These are phyloP conservation scores for Sander lucioperca DNA, from an alignment of 2,113 vertebrate genomes.

Conservation along the genomic window DNA sequence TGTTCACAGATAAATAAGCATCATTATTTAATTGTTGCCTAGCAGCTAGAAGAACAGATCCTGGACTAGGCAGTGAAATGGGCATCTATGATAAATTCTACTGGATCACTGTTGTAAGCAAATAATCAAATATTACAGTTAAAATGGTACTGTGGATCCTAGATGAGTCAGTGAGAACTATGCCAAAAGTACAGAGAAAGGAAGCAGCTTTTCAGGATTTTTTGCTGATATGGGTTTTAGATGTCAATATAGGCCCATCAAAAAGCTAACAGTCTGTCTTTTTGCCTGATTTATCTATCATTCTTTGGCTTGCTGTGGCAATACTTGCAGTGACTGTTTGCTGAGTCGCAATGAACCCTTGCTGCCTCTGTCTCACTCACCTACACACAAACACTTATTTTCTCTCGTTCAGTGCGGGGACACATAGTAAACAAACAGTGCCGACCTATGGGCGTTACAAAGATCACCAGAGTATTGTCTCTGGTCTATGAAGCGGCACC, in stretches of 20 bases:
- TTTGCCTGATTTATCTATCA: slow-evolving; percentile 15
- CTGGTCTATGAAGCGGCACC: slow-evolving; percentile 20
- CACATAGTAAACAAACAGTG: slow-evolving; percentile 61
- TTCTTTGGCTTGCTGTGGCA: slow-evolving; percentile 16
- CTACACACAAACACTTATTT: slow-evolving; percentile 7
- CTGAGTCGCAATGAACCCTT: background rate
- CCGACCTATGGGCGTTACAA: slow-evolving; percentile 57
- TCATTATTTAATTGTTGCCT: background rate
- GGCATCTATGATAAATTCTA: background rate
- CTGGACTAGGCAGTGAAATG: background rate
- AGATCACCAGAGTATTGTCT: slow-evolving; percentile 42
- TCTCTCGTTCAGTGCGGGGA: slow-evolving; percentile 6
- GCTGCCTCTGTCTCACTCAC: background rate
- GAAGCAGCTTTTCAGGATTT: background rate
- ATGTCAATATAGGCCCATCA: slow-evolving; percentile 17
- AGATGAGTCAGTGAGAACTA: background rate
- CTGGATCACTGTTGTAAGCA: background rate
- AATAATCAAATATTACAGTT: background rate
- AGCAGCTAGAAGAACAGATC: background rate
- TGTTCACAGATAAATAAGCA: background rate
- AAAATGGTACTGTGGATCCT: background rate
- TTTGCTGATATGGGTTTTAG: slow-evolving; percentile 12
- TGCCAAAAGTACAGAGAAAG: background rate
- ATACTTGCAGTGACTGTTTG: slow-evolving; percentile 23
- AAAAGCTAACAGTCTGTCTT: slow-evolving; percentile 15